phyloP scores from a whole-genome alignment of 2,113 vertebrate genomes.

The Misgurnus anguillicaudatus region DNA sequence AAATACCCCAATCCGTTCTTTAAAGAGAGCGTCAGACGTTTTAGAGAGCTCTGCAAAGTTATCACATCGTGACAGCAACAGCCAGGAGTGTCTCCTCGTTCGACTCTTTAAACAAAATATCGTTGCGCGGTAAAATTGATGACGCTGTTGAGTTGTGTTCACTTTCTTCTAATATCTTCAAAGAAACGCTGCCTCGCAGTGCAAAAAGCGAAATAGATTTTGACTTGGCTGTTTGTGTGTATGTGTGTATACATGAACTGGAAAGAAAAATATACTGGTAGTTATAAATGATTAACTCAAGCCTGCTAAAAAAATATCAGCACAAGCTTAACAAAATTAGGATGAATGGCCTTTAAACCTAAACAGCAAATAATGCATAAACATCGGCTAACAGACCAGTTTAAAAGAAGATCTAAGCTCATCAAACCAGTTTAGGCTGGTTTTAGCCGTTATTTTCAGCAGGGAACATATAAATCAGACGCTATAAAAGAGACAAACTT shows the following conservation, averaged over 20 bases:
- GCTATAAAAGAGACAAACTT: conserved; percentile 47
- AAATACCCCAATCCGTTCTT: conserved; percentile 55
- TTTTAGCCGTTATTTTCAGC: no score
- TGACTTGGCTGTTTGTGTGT: conserved; percentile 19
- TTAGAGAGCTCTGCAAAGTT: conserved; percentile 45
- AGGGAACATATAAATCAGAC: conserved; percentile 47
- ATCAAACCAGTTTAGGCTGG: no score
- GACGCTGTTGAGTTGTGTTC: conserved; percentile 59
- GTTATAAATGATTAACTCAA: conserved; percentile 59
- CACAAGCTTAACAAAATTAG: no score
- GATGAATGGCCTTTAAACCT: no score
- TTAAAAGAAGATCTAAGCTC: no score
- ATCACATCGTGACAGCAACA: conserved; percentile 56
- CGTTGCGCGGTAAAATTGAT: conserved; percentile 53
- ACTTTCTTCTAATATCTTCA: conserved; percentile 66
- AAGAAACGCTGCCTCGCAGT: conserved; percentile 56
- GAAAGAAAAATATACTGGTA: conserved; percentile 45
- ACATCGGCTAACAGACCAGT: no score
- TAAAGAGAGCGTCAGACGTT: conserved; percentile 52
- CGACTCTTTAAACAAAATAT: conserved; percentile 65
- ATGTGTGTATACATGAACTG: conserved; percentile 27
- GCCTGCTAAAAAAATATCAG: background rate
- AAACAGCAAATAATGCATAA: no score
- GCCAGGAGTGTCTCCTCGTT: conserved; percentile 53
- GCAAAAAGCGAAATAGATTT: conserved; percentile 35